A percentile compares a stretch with the other conserved stretches of the same genome.
Evolutionary conservation across 2,113 vertebrate genomes (phyloP).

Genomic region (Hippotragus niger): DNA sequence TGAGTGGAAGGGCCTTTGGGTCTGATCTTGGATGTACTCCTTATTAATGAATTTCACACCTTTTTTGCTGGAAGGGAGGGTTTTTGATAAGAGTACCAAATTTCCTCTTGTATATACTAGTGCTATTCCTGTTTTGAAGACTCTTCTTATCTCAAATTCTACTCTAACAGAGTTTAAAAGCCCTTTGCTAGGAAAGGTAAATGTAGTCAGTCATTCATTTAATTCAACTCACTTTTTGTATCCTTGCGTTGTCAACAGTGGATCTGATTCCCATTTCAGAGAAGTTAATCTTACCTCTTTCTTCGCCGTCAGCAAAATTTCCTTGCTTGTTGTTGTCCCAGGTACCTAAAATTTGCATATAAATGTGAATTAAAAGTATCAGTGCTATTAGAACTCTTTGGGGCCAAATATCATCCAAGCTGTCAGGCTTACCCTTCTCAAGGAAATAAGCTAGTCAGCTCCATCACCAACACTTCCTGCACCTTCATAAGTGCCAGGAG

Average conservation of each 20-base stretch:
- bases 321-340: background rate
- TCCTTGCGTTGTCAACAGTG: background rate
- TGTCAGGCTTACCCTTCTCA: background rate
- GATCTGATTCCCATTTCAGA: background rate
- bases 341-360: background rate
- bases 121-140: background rate
- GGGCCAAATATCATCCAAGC: background rate
- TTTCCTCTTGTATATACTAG: background rate
- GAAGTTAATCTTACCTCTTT: conserved; percentile 19
- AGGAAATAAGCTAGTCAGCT: background rate
- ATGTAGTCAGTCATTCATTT: background rate
- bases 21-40: conserved; percentile 29
- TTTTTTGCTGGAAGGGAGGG: conserved; percentile 44
- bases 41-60: conserved; percentile 46
- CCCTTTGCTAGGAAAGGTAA: background rate
- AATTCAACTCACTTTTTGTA: conserved; percentile 10
- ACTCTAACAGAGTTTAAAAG: background rate
- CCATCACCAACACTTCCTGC: background rate
- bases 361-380: conserved; percentile 9
- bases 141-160: background rate
- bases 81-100: background rate
- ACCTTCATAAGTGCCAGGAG: background rate
- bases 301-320: background rate
- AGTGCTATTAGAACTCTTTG: rapidly evolving
- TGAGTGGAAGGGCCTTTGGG: conserved; percentile 46